Conservation (phyloP, 2,113 vertebrate genomes). For the Fulica atra region DNA sequence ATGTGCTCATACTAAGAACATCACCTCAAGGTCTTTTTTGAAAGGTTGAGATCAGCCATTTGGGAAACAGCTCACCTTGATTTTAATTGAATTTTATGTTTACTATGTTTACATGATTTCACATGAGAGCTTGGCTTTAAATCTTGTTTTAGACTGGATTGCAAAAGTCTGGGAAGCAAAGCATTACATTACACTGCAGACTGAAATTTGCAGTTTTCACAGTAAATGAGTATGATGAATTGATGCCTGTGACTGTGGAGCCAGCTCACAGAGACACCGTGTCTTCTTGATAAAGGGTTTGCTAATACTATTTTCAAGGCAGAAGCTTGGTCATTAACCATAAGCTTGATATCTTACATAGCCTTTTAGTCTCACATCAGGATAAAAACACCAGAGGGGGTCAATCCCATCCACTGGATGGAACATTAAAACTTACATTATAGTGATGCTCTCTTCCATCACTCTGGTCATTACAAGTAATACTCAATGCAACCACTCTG, state of each 20-base stretch:
- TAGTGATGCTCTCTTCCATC: background rate
- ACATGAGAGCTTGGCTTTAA: background rate
- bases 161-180: background rate
- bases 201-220: slow-evolving; percentile 27
- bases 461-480: background rate
- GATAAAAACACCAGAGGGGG: background rate
- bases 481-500: background rate
- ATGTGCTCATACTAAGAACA: background rate
- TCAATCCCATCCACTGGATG: background rate
- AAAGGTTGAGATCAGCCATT: background rate
- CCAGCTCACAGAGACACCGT: background rate
- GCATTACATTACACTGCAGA: background rate
- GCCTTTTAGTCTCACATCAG: background rate
- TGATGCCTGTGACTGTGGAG: slow-evolving; percentile 1
- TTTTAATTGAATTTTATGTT: slow-evolving; percentile 7
- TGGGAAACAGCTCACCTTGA: background rate
- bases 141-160: background rate
- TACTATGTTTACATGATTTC: background rate
- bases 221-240: slow-evolving; percentile 34
- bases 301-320: slow-evolving; percentile 24
- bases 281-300: background rate
- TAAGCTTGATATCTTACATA: background rate
- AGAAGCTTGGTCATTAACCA: background rate
- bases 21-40: background rate
- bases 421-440: background rate